phyloP scores from a whole-genome alignment of 1,140 invertebrate genomes.

The Archivesica marissinica region DNA sequence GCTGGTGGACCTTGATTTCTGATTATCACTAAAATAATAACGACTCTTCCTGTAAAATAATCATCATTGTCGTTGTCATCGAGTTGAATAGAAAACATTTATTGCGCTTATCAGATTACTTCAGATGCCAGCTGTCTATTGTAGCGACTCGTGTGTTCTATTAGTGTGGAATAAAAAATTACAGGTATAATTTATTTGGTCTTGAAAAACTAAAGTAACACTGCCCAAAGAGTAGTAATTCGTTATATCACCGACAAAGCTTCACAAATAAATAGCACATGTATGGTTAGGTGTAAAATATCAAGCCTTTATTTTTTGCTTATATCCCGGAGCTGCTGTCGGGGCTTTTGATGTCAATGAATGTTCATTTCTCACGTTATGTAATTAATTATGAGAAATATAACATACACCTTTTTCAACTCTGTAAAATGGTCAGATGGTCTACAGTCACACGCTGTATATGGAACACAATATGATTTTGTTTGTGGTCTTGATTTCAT shows the following conservation, averaged over 20 bases:
- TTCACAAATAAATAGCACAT: not conserved
- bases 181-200: constrained; percentile 5
- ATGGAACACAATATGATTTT: too few relatives aligned
- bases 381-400: constrained; percentile 1
- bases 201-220: constrained; percentile 8
- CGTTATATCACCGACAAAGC: constrained; percentile 13
- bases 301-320: not conserved
- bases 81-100: constrained; percentile 25
- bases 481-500: too few relatives aligned
- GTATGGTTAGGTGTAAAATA: constrained; percentile 25
- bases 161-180: constrained; percentile 7
- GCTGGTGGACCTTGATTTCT: constrained; percentile 32
- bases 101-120: not conserved
- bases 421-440: not conserved
- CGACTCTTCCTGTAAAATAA: constrained; percentile 11
- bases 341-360: constrained; percentile 42
- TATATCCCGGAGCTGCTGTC: not conserved
- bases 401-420: not conserved
- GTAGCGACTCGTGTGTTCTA: not conserved
- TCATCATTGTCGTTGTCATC: constrained; percentile 5
- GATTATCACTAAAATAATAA: constrained; percentile 37
- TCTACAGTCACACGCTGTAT: too few relatives aligned
- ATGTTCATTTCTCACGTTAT: constrained; percentile 28
- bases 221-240: constrained; percentile 1
- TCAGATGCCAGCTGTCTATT: not conserved